Base-by-base conservation (phyloP, 1,140 invertebrate species). In the Drosophila santomea region DNA sequence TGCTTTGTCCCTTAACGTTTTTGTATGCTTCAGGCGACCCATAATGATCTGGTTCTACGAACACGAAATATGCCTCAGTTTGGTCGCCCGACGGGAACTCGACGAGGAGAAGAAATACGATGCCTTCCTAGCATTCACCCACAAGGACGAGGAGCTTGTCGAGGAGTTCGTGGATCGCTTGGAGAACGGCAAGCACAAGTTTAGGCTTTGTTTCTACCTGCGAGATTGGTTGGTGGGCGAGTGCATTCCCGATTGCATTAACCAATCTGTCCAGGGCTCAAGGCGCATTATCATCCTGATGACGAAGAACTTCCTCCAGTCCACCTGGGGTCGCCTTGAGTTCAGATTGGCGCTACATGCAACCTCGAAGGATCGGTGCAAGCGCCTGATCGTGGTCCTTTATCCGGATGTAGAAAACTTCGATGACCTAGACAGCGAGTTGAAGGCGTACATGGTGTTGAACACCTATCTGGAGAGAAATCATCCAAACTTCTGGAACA, bases 361-460 rank as follows among this genome's bases (percentile, higher is more conserved):
- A 32, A 69, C 61, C 39, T 66, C 38, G 2, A 41, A 54, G 39
- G 66, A 69, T 54, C 66, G 66, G 8, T 69, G 66, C 66, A 69
- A 66, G 60, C 66, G 66, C 3, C 39, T 69, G 2, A 69, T 69
- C 17, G 66, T 69, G 2, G 48, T 73, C 59, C 38, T 74, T 2
- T 75, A 75, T 58, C 73, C 59, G 5, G 73, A 64, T 2, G 59
- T 75, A 15, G 32, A 64, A 12, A 35, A 64, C 25, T 75, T 75
- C 43, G 68, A 57, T 32, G 69, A 52, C 3, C 44, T 74, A 32
- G 71, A 75, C 35, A 50, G 57, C 12, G 58, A 74, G 17, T 44
- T 74, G 2, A 32, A 8, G 2, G 15, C 59, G 3, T 74, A 63
- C 25, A 74, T 74, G 59, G 69, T 63, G 1, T 11, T 74, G 1